A percentile compares a stretch with the other conserved stretches of the same genome.
Evolutionary conservation across 2,888 invertebrate genomes (phyloP).

Genomic region (Philhelius pedissequus): DNA sequence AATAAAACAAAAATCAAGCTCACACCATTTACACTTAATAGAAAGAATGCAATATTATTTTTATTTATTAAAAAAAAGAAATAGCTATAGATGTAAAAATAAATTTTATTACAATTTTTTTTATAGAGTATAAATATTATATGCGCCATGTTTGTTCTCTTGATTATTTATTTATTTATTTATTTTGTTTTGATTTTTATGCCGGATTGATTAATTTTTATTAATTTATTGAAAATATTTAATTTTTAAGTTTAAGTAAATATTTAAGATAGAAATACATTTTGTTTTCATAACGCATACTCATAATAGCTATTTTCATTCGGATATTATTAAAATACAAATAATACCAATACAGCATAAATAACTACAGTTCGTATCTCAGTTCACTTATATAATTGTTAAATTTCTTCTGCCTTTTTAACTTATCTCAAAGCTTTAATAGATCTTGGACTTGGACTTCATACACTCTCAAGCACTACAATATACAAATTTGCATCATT

Average conservation of each 20-base stretch:
- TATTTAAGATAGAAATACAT: background rate
- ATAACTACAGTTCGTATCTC: background rate
- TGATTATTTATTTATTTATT: constrained; percentile 71
- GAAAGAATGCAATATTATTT: constrained; percentile 73
- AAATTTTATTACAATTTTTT: constrained; percentile 61
- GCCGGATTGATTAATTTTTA: background rate
- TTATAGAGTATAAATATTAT: background rate
- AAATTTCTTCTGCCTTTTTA: background rate
- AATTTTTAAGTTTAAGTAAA: background rate
- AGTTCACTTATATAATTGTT: background rate
- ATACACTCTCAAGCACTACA: background rate
- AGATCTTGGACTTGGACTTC: background rate
- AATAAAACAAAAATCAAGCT: constrained; percentile 26
- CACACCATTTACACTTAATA: constrained; percentile 40
- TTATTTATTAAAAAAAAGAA: constrained; percentile 61
- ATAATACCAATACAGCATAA: background rate
- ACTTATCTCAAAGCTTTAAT: background rate
- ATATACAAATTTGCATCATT: too few relatives aligned
- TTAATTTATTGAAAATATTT: constrained; percentile 6
- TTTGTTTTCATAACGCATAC: background rate
- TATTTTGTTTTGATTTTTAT: background rate
- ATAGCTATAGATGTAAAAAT: constrained; percentile 58
- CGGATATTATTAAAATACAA: background rate
- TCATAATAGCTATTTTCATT: background rate
- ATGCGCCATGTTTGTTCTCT: constrained; percentile 61